Evolutionary conservation across 2,797 vertebrate genomes (phyloP).

Genomic region (Eospalax fontanierii): DNA sequence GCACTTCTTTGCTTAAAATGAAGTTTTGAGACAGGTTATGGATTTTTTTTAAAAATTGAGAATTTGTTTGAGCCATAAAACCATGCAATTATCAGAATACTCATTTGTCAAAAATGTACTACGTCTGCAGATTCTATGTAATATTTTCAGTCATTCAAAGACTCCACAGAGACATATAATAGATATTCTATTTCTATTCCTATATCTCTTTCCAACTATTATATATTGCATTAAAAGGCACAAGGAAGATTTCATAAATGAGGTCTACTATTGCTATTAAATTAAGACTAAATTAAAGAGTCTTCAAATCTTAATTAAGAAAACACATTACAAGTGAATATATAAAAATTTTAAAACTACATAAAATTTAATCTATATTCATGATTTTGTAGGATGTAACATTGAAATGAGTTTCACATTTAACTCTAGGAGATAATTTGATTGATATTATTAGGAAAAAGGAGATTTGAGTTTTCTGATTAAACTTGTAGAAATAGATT

Average conservation of each 20-base stretch:
- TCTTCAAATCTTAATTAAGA: background rate
- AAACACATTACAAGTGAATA: constrained; percentile 25
- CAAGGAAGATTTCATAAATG: background rate
- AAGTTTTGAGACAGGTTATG: background rate
- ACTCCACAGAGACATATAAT: background rate
- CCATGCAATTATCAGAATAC: background rate
- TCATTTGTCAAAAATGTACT: background rate
- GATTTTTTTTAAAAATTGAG: background rate
- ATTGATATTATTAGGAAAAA: constrained; percentile 15
- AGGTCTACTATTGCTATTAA: background rate
- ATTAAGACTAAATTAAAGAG: background rate
- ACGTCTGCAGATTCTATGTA: background rate
- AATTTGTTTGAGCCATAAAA: constrained; percentile 31
- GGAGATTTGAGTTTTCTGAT: background rate
- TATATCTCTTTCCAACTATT: constrained; percentile 43
- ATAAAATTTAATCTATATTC: background rate
- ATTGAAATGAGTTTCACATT: constrained; percentile 41
- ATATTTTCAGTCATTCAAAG: background rate
- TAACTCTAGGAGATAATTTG: constrained; percentile 38
- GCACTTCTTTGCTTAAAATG: background rate
- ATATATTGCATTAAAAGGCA: constrained; percentile 18
- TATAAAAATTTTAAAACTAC: background rate
- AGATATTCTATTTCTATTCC: background rate
- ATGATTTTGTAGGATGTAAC: background rate
- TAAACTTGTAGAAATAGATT: background rate